phyloP scores from a whole-genome alignment of 1,140 invertebrate species.

The Listronotus oregonensis region DNA sequence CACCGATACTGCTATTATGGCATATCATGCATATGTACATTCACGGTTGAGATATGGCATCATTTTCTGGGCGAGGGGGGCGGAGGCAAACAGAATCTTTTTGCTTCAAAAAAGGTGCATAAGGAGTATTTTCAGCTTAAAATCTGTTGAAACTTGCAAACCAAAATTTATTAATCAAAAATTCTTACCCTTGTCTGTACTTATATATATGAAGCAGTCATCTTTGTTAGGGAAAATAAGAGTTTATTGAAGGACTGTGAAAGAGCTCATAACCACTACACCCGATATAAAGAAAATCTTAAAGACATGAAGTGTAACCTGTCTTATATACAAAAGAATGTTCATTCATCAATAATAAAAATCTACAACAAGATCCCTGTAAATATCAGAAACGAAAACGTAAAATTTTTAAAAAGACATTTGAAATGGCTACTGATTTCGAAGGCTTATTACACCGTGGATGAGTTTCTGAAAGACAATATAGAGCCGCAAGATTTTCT shows the following conservation, averaged over 20 bases:
- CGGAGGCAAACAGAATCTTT: slow-evolving; percentile 5
- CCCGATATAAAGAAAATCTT: slow-evolving; percentile 2
- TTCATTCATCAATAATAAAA: slow-evolving; percentile 1
- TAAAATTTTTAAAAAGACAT: background rate
- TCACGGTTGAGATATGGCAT: slow-evolving; percentile 23
- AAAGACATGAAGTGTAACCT: background rate
- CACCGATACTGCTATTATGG: slow-evolving; percentile 12
- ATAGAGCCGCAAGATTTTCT: background rate
- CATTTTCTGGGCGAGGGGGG: slow-evolving; percentile 20
- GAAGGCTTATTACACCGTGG: slow-evolving; percentile 8
- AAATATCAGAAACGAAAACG: background rate
- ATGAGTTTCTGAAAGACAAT: slow-evolving; percentile 11
- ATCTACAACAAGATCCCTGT: slow-evolving; percentile 6
- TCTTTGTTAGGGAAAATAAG: slow-evolving; percentile 6
- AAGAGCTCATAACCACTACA: slow-evolving; percentile 3
- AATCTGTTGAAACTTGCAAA: background rate
- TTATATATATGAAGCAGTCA: slow-evolving; percentile 15
- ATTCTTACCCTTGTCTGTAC: slow-evolving; percentile 14
- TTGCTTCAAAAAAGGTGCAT: slow-evolving; percentile 18
- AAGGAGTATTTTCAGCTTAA: slow-evolving; percentile 17
- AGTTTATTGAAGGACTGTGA: background rate
- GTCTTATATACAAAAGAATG: slow-evolving; percentile 15
- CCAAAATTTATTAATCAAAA: slow-evolving; percentile 4
- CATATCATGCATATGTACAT: slow-evolving; percentile 28
- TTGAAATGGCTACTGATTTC: background rate